Percentiles rank a stretch among this genome's conserved stretches.
Evolutionary conservation across 1,140 invertebrate genomes (phyloP).

Genomic region (Triops longicaudatus): DNA sequence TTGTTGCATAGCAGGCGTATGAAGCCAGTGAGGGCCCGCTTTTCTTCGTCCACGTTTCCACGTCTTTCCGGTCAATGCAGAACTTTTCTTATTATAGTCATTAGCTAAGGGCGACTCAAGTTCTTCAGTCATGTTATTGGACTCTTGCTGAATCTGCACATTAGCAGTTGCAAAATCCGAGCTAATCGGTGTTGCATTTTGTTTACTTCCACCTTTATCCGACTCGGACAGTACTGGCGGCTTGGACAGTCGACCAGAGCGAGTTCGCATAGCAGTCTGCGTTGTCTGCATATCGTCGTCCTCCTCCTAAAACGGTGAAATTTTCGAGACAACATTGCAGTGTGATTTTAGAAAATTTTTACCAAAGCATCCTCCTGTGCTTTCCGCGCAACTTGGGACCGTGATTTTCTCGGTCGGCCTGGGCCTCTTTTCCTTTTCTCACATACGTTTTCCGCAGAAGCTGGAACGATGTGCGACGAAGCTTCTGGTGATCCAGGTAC

Average conservation of each 20-base stretch:
- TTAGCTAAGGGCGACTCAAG: not conserved
- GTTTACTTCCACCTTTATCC: not conserved
- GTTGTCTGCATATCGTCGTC: not conserved
- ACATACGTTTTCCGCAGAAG: too few species aligned
- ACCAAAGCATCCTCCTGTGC: not conserved
- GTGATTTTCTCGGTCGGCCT: not conserved
- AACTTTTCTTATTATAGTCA: not conserved
- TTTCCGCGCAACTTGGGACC: not conserved
- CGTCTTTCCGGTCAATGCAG: not conserved
- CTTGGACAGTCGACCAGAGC: not conserved
- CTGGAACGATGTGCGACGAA: too few species aligned
- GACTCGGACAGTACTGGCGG: not conserved
- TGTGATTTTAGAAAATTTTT: not conserved
- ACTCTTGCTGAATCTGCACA: not conserved
- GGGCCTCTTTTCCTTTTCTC: not conserved
- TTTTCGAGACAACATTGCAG: not conserved
- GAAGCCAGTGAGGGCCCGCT: not conserved
- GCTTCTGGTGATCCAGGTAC: too few species aligned
- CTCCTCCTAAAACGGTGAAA: not conserved
- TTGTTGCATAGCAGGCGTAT: not conserved
- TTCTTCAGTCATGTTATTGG: not conserved
- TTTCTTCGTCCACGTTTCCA: not conserved
- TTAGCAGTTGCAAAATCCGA: not conserved
- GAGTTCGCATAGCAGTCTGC: not conserved
- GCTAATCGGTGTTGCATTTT: not conserved